Evolutionary conservation across 1,140 invertebrate genomes (phyloP), one percentile per base, ranked within the genome.

Genomic region (Drosophila albomicans): DNA sequence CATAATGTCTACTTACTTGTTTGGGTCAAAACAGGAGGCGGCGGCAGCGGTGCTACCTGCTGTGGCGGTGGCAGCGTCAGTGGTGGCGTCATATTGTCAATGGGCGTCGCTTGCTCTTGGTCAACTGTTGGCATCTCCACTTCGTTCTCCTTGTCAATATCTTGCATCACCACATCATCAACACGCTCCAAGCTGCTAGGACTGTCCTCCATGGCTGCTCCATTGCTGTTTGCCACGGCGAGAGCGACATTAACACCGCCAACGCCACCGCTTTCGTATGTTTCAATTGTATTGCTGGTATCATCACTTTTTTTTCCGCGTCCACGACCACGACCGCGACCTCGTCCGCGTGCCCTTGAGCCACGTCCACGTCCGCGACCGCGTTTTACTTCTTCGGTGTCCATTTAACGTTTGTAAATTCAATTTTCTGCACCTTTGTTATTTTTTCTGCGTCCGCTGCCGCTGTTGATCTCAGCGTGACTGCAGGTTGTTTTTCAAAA

Each of bases 241-340:
- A 59, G 35, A 30, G 59, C 38, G 25, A 45, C 46, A 2, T 59
- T 54, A 32, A 43, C 64, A 13, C 58, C 52, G 30, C 32, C 61
- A 51, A 74, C 79, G n/a, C 46, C 64, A 13, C 58, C 52, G 30
- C 32, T 65, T 57, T 78, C 79, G n/a, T 51, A 66, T 25, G 65
- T 69, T 20, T 91, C 89, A 13, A 95, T 93, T 68, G 95, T 95
- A 3, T 93, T 79, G 49, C 94, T 94, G 78, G 95, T 94, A 85
- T 96, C 95, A 1, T 95, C 94, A 15, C 95, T 94, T 92, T 96
- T 96, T 85, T 96, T 96, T 3, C 95, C 94, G 70, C 96, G 92
- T 20, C 96, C 96, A 46, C 96, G 93, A 13, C 96, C 95, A 63
- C 96, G 93, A 1, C 96, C 96, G 16, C 96, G 94, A 10, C 95